These are phyloP conservation scores for Centroberyx gerrardi DNA, from an alignment of 2,797 vertebrate genomes.

Conservation along the genomic window DNA sequence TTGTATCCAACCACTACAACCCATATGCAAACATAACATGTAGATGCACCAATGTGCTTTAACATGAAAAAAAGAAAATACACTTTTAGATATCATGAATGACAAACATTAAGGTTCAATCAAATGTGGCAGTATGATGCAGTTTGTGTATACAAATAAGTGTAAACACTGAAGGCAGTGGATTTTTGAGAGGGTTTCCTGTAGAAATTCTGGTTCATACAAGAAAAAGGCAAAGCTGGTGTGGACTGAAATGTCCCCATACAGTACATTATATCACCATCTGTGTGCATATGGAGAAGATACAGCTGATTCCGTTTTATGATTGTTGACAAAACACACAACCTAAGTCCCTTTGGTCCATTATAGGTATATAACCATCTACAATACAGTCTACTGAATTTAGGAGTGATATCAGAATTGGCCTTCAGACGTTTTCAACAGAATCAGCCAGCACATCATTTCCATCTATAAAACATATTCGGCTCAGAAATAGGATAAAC, in stretches of 20 bases:
- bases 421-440: neutral
- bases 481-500: constrained; percentile 26
- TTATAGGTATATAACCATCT: neutral
- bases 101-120: constrained; percentile 15
- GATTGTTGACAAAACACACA: neutral
- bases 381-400: neutral
- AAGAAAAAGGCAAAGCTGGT: constrained; percentile 17
- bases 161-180: constrained; percentile 5
- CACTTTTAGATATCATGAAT: neutral
- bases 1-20: neutral
- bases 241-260: neutral
- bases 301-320: neutral
- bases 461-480: neutral
- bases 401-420: neutral
- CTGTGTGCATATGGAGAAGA: constrained; percentile 7
- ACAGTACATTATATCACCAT: neutral
- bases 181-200: neutral
- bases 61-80: neutral
- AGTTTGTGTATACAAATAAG: neutral
- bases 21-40: neutral
- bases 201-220: neutral
- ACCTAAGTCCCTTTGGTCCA: constrained; percentile 1
- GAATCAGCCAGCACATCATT: neutral
- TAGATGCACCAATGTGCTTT: neutral
- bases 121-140: neutral